A percentile compares a stretch with the other conserved stretches of the same genome.
Conservation (phyloP, 2,113 vertebrate species). For the cat (Felis catus) region F.catus_Fca126_mat1.0 CM031423.1:51692001-51692500, state of each 20-base stretch:
- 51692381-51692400: slow-evolving; percentile 91
- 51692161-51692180: neutral
- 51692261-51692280: too few relatives aligned
- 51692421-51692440: slow-evolving; percentile 93
- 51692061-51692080: too few relatives aligned
- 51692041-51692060: too few relatives aligned
- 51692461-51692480: slow-evolving; percentile 78
- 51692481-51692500: slow-evolving; percentile 91
- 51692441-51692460: slow-evolving; percentile 93
- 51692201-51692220: rapidly evolving
- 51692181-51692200: neutral
- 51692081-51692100: too few relatives aligned
- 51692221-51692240: rapidly evolving
- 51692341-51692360: neutral
- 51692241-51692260: neutral
- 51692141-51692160: neutral
- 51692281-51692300: too few relatives aligned
- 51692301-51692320: neutral
- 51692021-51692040: too few relatives aligned
- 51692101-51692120: neutral
- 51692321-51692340: neutral
- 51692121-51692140: neutral
- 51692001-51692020: neutral
- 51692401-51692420: slow-evolving; percentile 92
- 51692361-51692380: slow-evolving; percentile 93